Evolutionary conservation across 1,140 invertebrate species (phyloP).

Genomic region (Globodera rostochiensis): DNA sequence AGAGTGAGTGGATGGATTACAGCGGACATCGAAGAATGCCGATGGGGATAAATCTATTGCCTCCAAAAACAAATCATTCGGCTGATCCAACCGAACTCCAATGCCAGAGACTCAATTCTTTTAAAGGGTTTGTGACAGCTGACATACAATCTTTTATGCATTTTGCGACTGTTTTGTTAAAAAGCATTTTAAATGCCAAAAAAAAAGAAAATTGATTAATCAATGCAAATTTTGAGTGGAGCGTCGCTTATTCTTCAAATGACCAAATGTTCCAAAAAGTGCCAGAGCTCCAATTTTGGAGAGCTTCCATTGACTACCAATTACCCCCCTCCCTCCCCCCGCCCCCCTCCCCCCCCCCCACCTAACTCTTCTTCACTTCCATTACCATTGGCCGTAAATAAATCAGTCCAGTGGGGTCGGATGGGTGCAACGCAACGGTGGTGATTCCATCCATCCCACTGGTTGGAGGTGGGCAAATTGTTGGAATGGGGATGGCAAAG

Average conservation of each 20-base stretch:
- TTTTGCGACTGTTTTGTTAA: background rate
- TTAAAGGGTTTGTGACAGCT: background rate
- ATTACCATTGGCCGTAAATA: constrained; percentile 6
- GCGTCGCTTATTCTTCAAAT: background rate
- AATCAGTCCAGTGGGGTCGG: background rate
- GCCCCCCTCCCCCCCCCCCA: too few species aligned
- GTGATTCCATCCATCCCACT: background rate
- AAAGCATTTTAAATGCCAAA: background rate
- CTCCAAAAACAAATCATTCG: background rate
- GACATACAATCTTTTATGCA: background rate
- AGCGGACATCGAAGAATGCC: background rate
- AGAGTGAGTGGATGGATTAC: background rate
- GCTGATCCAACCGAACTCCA: background rate
- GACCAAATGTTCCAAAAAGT: background rate
- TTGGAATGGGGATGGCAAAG: background rate
- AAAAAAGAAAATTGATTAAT: background rate
- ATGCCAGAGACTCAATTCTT: background rate
- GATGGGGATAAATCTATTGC: background rate
- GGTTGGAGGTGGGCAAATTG: constrained; percentile 1
- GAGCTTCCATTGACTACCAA: background rate
- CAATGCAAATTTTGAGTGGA: background rate
- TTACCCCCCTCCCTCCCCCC: background rate
- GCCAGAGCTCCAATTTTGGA: background rate
- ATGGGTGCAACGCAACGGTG: background rate
- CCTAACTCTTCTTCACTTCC: too few species aligned